A percentile compares a stretch with the other conserved stretches of the same genome.
These are phyloP conservation scores for Scaptomyza pallida DNA, from an alignment of 1,140 invertebrate species.

Conservation along the genomic window DNA sequence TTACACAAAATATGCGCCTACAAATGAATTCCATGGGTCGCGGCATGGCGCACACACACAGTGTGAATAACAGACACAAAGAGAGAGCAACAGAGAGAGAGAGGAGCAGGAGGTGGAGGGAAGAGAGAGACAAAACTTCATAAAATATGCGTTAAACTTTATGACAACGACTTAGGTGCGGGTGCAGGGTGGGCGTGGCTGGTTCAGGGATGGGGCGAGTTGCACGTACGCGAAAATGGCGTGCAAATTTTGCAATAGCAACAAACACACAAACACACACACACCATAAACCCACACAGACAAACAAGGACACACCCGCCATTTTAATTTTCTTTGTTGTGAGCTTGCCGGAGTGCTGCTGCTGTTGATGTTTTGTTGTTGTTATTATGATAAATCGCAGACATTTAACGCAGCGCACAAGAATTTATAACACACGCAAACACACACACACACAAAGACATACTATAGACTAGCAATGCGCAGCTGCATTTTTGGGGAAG, in stretches of 20 bases:
- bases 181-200: not conserved
- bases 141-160: slow-evolving; percentile 61
- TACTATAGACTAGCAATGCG: slow-evolving; percentile 7
- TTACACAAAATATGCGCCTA: slow-evolving; percentile 53
- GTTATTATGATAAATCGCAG: slow-evolving; percentile 63
- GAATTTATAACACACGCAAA: slow-evolving; percentile 44
- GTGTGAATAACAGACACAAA: not conserved
- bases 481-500: slow-evolving; percentile 34
- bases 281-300: not conserved
- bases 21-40: slow-evolving; percentile 45
- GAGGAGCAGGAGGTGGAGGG: not conserved
- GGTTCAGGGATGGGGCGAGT: not conserved
- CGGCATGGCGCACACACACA: not conserved
- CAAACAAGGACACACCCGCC: slow-evolving; percentile 20
- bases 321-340: slow-evolving; percentile 55
- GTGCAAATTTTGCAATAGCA: slow-evolving; percentile 55
- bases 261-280: not conserved
- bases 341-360: slow-evolving; percentile 35
- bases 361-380: slow-evolving; percentile 48
- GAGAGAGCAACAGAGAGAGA: not conserved
- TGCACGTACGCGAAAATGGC: slow-evolving; percentile 54
- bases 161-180: slow-evolving; percentile 43
- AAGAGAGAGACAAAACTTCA: slow-evolving; percentile 40
- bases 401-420: slow-evolving; percentile 51
- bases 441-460: slow-evolving; percentile 7